phyloP scores from a whole-genome alignment of 2,888 invertebrate species.

The Cryptocheilus praepositus region DNA sequence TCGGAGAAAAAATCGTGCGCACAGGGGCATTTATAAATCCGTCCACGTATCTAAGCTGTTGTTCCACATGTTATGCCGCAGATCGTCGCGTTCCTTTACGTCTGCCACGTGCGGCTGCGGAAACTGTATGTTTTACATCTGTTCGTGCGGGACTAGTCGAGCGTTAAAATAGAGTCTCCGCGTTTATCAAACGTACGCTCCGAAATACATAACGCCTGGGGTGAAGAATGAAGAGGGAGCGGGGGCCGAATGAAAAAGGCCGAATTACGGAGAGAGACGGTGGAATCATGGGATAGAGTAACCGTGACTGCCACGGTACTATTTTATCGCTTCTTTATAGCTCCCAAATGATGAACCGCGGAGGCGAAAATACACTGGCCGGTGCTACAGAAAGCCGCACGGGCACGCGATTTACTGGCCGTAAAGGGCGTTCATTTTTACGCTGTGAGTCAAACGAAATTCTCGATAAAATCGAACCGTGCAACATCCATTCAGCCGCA shows the following conservation, averaged over 20 bases:
- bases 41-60: slow-evolving; percentile 17
- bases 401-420: too few species aligned
- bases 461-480: too few species aligned
- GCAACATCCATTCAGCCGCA: too few species aligned
- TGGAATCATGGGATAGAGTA: too few species aligned
- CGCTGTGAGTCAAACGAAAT: too few species aligned
- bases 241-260: too few species aligned
- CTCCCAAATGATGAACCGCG: too few species aligned
- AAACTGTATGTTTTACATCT: slow-evolving; percentile 41
- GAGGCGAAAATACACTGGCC: too few species aligned
- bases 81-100: slow-evolving; percentile 19
- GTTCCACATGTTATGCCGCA: slow-evolving; percentile 2
- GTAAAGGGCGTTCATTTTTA: too few species aligned
- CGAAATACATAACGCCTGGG: slow-evolving; percentile 6
- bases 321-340: too few species aligned
- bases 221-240: not conserved
- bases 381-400: too few species aligned
- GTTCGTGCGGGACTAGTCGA: slow-evolving; percentile 23
- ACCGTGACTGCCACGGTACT: too few species aligned
- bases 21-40: slow-evolving; percentile 28
- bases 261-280: not conserved
- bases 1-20: slow-evolving; percentile 12
- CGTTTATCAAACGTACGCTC: slow-evolving; percentile 32
- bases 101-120: slow-evolving; percentile 36
- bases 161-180: slow-evolving; percentile 37